Base-by-base conservation (phyloP, 2,113 vertebrate genomes). In the Sitta europaea region DNA sequence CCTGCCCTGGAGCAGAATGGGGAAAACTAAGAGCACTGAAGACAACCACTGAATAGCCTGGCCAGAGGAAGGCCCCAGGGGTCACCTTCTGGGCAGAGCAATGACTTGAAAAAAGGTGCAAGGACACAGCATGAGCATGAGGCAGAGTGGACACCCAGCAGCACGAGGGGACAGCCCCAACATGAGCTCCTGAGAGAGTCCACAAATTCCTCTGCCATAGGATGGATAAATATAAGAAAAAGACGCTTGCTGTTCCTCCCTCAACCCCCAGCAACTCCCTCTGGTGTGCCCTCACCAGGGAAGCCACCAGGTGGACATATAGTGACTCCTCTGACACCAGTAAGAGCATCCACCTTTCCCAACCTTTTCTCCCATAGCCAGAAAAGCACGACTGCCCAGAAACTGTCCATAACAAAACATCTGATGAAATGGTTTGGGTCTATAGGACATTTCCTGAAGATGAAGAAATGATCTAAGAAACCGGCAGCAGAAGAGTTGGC, bases 131-230 rank as follows among this genome's bases (percentile, higher is more conserved):
- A 2, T 8, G 51, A 62, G 3, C 22, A 4, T 4, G 8, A 90
- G 22, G 28, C 36, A 54, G 38, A 79, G 22, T 5, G 16, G 16
- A 77, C 65, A 57, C 21, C 25, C 48, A 33, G 14, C 43, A 51
- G 6, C 21, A 22, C 0, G 0, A 19, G 7, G 23, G 20, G 29
- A 73, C 50, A 74, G 50, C 8, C n/a, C 18, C 2, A 0, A 27
- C 17, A 21, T 2, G 3, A 77, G 31, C 9, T 40, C 29, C 63
- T 1, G 1, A 10, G 8, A 47, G 15, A 31, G 36, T 33, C 57
- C 70, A 65, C 12, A 11, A 9, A 43, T 5, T 77, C 27, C 66
- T 71, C 42, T 2, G 5, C 16, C 6, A 0, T 10, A 31, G 4
- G 7, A 43, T 3, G 6, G 38, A 38, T 8, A 57, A 65, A 33